A percentile compares a stretch with the other conserved stretches of the same genome.
Conservation (phyloP, 1,140 invertebrate genomes). For the Eupristina koningsbergeri region DNA sequence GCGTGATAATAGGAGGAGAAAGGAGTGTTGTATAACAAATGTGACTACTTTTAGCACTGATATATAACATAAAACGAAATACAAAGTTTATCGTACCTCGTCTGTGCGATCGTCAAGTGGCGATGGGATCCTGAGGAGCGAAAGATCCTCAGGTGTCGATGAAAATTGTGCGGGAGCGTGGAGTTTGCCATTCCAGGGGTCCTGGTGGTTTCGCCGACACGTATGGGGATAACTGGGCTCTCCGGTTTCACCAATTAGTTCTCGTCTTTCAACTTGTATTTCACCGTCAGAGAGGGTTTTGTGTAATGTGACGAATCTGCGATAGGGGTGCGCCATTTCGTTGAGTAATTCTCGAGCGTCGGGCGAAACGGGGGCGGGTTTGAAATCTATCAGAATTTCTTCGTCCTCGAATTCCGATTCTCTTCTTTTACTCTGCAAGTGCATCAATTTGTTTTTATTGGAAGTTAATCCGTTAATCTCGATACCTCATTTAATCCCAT, state of each 20-base stretch:
- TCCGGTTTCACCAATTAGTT: conserved; percentile 67
- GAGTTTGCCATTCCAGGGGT: conserved; percentile 66
- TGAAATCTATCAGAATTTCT: conserved; percentile 90
- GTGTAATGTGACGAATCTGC: conserved; percentile 74
- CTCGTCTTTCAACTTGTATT: conserved; percentile 79
- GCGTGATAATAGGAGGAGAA: not conserved
- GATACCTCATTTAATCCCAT: not conserved
- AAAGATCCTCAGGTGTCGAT: conserved; percentile 71
- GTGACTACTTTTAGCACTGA: too few species aligned
- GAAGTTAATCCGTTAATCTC: not conserved
- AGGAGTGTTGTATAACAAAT: too few species aligned
- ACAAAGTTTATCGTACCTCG: conserved; percentile 59
- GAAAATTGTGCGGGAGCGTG: conserved; percentile 70
- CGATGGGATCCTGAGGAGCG: conserved; percentile 63
- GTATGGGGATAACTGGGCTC: conserved; percentile 71
- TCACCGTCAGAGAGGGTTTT: conserved; percentile 88
- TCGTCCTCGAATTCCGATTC: conserved; percentile 77
- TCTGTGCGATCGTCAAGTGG: conserved; percentile 67
- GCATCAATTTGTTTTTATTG: not conserved
- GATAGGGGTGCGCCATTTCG: conserved; percentile 70
- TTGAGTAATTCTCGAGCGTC: conserved; percentile 75
- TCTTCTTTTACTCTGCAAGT: conserved; percentile 54
- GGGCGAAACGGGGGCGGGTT: conserved; percentile 80
- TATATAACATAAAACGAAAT: not conserved
- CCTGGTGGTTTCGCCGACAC: conserved; percentile 69